Evolutionary conservation across 2,797 vertebrate species (phyloP), one percentile per base, ranked within the genome.

Genomic region (Spea hammondii): DNA sequence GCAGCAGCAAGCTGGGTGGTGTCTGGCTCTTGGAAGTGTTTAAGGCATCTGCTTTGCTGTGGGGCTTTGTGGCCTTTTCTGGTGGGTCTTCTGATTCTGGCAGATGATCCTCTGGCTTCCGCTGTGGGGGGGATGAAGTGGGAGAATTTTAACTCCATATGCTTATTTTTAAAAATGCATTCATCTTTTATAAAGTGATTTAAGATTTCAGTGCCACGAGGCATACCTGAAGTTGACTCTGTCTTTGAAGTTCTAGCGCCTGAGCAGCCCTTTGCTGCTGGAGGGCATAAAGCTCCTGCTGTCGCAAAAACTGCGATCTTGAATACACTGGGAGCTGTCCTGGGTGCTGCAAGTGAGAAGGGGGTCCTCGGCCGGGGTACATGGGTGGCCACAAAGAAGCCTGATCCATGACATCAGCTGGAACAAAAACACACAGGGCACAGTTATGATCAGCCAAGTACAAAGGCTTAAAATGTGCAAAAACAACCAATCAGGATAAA

Each of bases 371-470:
- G 85, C 94, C 89, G 4, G 95, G 92, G n/a, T 97, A 98, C 93
- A 98, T 94, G 77, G 96, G 95, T 85, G 97, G 95, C 96, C 97
- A 98, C 84, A 98, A 90, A 0, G 96, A 95, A 0, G 94, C 94
- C 92, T 97, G 96, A 90, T 98, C 96, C 94, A 98, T 98, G 88
- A 98, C 95, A 10, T 98, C 97, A 80, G 95, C 95, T 94, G 92
- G 0, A 2, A 32, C 0, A 32, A 0, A 44, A 13, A 0, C 0
- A 4, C 1, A 67, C 51, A 67, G 69, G 65, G 13, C 12, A 78
- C 50, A 7, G 51, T 44, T 9, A 8, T 7, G 1, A 72, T 8
- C 13, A 72, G 46, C 17, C 44, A 6, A 32, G 32, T 32, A 32
- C 32, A 32, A 32, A 32, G 32, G 32, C 17, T 17, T 17, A 17